phyloP scores from a whole-genome alignment of 2,888 invertebrate species.

The Galeruca laticollis region DNA sequence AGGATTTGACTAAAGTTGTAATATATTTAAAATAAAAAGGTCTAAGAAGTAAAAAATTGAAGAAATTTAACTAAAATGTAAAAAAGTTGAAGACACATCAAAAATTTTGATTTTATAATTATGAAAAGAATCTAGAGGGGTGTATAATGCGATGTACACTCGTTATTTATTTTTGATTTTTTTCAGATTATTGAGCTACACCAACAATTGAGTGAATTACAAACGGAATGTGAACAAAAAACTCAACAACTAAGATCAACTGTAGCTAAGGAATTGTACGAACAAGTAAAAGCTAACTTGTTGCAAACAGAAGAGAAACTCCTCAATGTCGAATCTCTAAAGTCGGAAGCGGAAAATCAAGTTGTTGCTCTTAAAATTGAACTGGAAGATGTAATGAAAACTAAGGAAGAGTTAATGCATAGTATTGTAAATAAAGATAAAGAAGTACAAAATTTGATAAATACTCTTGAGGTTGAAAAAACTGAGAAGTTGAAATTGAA shows the following conservation, averaged over 20 bases:
- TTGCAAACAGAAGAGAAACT: constrained; percentile 48
- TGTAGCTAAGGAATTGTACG: constrained; percentile 29
- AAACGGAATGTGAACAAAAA: constrained; percentile 66
- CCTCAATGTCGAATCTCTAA: constrained; percentile 50
- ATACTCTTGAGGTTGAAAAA: constrained; percentile 59
- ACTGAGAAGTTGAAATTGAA: constrained; percentile 46
- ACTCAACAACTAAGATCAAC: constrained; percentile 38
- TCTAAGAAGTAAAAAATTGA: too few species aligned
- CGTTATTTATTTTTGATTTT: neutral
- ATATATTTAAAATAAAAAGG: too few species aligned
- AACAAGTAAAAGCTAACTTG: constrained; percentile 62
- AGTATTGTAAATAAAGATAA: constrained; percentile 57
- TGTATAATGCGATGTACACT: too few species aligned
- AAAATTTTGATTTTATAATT: too few species aligned
- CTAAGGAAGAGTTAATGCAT: constrained; percentile 53
- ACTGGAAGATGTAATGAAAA: constrained; percentile 46
- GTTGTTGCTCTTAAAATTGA: constrained; percentile 57
- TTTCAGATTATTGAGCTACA: constrained; percentile 53
- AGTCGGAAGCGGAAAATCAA: constrained; percentile 51
- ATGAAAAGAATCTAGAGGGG: too few species aligned
- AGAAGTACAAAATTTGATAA: constrained; percentile 59
- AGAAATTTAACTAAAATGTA: too few species aligned
- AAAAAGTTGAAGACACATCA: too few species aligned
- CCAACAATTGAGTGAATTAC: constrained; percentile 63
- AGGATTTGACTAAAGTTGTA: too few species aligned